These are phyloP conservation scores for Drosophila triauraria DNA, from an alignment of 1,140 invertebrate species.

Conservation along the genomic window DNA sequence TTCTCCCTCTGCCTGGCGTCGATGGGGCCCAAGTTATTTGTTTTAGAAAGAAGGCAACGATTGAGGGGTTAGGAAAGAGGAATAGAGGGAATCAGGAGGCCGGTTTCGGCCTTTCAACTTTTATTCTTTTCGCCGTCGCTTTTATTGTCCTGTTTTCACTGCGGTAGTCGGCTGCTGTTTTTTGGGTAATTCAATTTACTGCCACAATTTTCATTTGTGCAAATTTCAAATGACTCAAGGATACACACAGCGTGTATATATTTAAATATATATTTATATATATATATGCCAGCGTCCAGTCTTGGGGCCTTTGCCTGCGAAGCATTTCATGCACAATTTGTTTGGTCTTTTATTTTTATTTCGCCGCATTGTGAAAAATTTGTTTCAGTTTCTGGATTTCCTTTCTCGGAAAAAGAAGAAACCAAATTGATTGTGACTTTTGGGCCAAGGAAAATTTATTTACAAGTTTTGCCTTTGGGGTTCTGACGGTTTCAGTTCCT, in stretches of 20 bases:
- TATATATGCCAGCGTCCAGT: conserved; percentile 37
- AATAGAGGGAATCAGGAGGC: conserved; percentile 16
- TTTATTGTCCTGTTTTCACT: conserved; percentile 82
- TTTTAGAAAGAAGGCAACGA: conserved; percentile 30
- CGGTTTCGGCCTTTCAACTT: conserved; percentile 64
- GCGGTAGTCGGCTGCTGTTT: conserved; percentile 55
- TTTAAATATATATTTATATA: conserved; percentile 4
- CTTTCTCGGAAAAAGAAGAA: too few species aligned
- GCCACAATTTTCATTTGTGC: conserved; percentile 78
- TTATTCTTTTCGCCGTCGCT: conserved; percentile 56
- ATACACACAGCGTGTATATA: conserved; percentile 29
- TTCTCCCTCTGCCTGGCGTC: conserved; percentile 12
- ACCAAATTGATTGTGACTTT: conserved; percentile 68
- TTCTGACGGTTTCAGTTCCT: background rate
- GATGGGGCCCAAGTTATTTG: conserved; percentile 55
- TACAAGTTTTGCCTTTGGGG: background rate
- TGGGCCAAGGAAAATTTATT: conserved; percentile 57
- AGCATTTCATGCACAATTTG: conserved; percentile 81
- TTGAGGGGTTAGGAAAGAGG: background rate
- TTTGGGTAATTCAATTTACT: conserved; percentile 81
- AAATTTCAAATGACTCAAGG: conserved; percentile 70
- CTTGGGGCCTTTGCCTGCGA: conserved; percentile 11
- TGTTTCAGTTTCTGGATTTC: conserved; percentile 9
- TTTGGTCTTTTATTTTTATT: conserved; percentile 80
- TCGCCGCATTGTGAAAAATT: conserved; percentile 74